These are phyloP conservation scores for Brachyistius frenatus DNA, from an alignment of 2,113 vertebrate species.

Conservation along the genomic window DNA sequence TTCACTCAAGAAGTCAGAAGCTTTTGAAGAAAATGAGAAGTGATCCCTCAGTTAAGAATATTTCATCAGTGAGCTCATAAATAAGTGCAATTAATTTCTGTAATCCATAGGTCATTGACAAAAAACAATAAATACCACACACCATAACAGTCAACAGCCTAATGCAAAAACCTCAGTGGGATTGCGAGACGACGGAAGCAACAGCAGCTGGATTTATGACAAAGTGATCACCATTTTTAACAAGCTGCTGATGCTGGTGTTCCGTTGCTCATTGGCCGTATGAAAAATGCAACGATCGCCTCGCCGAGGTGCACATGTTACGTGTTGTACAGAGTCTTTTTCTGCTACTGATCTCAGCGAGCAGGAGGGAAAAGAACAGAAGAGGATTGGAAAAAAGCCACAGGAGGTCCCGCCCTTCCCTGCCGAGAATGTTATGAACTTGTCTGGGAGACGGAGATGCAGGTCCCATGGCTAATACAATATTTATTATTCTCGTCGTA, in stretches of 20 bases:
- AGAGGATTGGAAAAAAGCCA: conserved; percentile 61
- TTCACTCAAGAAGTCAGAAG: neutral
- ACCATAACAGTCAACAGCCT: neutral
- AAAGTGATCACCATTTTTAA: conserved; percentile 72
- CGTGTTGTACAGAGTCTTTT: conserved; percentile 50
- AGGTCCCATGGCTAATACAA: conserved; percentile 77
- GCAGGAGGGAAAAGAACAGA: conserved; percentile 61
- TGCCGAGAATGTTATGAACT: conserved; percentile 82
- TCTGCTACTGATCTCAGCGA: conserved; percentile 56
- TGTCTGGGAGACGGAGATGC: conserved; percentile 75
- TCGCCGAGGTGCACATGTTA: conserved; percentile 45
- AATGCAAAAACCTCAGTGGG: conserved; percentile 23
- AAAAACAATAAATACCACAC: neutral
- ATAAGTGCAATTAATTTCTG: neutral
- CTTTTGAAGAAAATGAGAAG: neutral
- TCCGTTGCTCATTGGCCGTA: conserved; percentile 63
- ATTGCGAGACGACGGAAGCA: conserved; percentile 34
- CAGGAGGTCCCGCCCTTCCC: conserved; percentile 75
- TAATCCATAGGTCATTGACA: neutral
- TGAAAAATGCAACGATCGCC: conserved; percentile 66
- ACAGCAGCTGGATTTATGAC: conserved; percentile 62
- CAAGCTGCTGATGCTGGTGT: conserved; percentile 61
- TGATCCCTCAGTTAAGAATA: neutral
- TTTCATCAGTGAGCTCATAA: neutral
- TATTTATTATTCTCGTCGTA: conserved; percentile 78